Evolutionary conservation across 1,140 invertebrate genomes (phyloP).

Genomic region (Drosophila sulfurigaster): DNA sequence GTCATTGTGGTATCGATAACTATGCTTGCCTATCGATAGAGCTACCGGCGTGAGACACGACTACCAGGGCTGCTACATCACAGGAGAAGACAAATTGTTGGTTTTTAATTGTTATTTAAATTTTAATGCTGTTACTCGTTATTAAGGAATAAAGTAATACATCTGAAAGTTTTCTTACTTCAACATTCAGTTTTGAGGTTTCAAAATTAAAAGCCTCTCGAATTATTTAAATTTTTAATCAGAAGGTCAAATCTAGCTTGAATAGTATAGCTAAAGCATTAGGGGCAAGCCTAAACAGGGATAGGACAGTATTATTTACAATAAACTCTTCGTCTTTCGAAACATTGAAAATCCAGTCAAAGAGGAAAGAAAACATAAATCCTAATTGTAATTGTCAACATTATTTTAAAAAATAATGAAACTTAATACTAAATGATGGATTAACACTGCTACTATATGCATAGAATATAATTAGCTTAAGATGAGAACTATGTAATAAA

Average conservation of each 20-base stretch:
- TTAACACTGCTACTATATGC: neutral
- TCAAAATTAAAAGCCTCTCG: neutral
- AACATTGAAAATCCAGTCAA: neutral
- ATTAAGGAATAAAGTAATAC: too few relatives aligned
- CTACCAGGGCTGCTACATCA: too few relatives aligned
- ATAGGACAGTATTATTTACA: neutral
- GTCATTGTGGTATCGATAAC: conserved; percentile 37
- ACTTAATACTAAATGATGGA: conserved; percentile 1
- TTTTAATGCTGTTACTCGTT: too few relatives aligned
- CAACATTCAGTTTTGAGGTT: conserved; percentile 14
- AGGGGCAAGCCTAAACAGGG: neutral
- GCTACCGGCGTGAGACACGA: too few relatives aligned
- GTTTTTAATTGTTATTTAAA: too few relatives aligned
- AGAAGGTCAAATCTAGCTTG: neutral
- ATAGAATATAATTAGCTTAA: neutral
- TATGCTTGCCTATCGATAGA: too few relatives aligned
- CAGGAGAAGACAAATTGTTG: too few relatives aligned
- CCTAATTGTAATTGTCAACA: neutral
- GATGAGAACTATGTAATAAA: conserved; percentile 15
- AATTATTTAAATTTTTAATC: neutral
- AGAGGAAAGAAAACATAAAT: neutral
- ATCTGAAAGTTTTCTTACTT: too few relatives aligned
- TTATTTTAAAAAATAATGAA: neutral
- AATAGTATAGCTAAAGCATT: neutral
- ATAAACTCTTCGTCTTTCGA: neutral